Conservation (phyloP, 2,113 vertebrate species). For the Thalassarche chlororhynchos region DNA sequence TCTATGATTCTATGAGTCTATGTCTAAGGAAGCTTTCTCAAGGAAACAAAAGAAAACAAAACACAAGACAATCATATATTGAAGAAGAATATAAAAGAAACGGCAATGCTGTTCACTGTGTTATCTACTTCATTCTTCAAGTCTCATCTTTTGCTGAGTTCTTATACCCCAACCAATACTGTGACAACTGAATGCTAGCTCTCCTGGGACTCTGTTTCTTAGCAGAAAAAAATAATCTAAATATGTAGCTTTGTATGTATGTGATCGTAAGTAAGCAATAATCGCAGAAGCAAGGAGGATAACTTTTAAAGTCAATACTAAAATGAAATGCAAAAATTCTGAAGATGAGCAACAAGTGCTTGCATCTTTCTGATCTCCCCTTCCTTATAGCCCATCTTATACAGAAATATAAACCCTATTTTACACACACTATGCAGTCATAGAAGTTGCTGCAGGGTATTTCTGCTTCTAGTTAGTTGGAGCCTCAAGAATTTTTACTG, state of each 20-base stretch:
- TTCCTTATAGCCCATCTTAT: background rate
- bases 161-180: background rate
- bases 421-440: background rate
- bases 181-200: background rate
- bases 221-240: background rate
- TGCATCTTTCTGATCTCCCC: background rate
- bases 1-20: no score
- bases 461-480: background rate
- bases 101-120: rapidly evolving
- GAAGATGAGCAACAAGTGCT: background rate
- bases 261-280: background rate
- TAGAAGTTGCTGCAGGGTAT: background rate
- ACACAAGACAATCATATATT: background rate
- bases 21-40: background rate
- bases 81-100: background rate
- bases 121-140: no score
- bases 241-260: background rate
- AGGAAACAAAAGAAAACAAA: background rate
- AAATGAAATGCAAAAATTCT: background rate
- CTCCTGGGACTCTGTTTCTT: background rate
- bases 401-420: background rate
- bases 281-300: background rate
- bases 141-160: background rate
- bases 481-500: background rate
- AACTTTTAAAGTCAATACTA: background rate